Evolutionary conservation across 2,113 vertebrate species (phyloP), one percentile per base, ranked within the genome.

Genomic region (Pseudorectes ferrugineus): DNA sequence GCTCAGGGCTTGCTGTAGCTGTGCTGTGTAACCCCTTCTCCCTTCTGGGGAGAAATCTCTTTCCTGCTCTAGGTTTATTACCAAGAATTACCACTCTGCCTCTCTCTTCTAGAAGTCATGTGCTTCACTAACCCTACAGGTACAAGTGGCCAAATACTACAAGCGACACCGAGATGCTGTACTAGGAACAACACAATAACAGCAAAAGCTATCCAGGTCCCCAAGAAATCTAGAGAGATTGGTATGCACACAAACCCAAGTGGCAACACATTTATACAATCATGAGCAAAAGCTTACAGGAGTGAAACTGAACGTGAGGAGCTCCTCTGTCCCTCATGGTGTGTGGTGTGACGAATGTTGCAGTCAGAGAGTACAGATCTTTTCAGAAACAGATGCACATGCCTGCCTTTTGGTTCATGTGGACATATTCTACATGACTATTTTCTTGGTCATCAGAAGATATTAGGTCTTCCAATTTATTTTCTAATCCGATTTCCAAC

Each of bases 211-310:
- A 6, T 20, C 12, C 23, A 68, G 43, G 13, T 46, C 33, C 72
- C 38, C 29, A 46, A 46, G 48, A 51, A 61, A 63, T 28, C 29
- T 68, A n/a, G 33, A 49, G 62, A 83, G 13, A 28, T 1, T 45
- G 17, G 7, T 36, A 12, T 20, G 18, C 21, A 25, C 7, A 9
- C 18, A n/a, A 14, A 28, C 5, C 4, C 12, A 21, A 16, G 35
- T 3, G 5, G 14, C 23, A 91, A 62, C 26, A 23, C 23, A 22
- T 16, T 36, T 18, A 14, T 8, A 22, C 15, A 23, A 2, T 22
- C 1, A 0, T 0, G 4, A 72, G 25, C 33, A 55, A 3, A 86
- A 35, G 33, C 26, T 38, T 31, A 16, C 40, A 49, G 57, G 33
- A 25, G 15, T 61, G 19, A 38, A 85, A 67, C 3, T 33, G 67